Conservation (phyloP, 2,797 vertebrate species). For the Poeciliopsis infans region DNA sequence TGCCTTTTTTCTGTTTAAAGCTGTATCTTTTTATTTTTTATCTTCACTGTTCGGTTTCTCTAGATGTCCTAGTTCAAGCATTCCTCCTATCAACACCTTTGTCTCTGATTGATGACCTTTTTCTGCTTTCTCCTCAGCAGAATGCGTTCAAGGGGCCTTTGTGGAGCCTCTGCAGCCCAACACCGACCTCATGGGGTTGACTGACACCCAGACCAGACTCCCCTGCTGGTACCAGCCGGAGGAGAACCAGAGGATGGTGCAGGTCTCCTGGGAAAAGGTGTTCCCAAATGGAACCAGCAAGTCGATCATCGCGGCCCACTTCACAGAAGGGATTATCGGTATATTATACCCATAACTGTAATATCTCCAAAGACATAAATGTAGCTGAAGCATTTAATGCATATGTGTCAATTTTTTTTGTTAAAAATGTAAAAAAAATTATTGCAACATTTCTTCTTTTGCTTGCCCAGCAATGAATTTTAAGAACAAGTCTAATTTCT, state of each 20-base stretch:
- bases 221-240: slow-evolving; percentile 83
- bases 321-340: slow-evolving; percentile 51
- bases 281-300: slow-evolving; percentile 76
- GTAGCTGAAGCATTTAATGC: background rate
- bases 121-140: slow-evolving; percentile 42
- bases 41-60: background rate
- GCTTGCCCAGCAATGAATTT: background rate
- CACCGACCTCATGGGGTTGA: slow-evolving; percentile 51
- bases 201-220: slow-evolving; percentile 74
- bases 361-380: background rate
- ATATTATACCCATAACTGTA: background rate
- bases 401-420: background rate
- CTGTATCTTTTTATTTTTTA: too few species aligned
- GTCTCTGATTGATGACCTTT: background rate
- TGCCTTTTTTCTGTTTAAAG: too few species aligned
- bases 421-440: background rate
- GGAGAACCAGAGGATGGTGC: slow-evolving; percentile 64
- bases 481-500: background rate
- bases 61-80: background rate
- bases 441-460: background rate
- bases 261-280: slow-evolving; percentile 80
- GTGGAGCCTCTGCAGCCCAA: slow-evolving; percentile 63
- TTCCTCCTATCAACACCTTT: background rate
- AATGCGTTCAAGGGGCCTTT: slow-evolving; percentile 43
- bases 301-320: slow-evolving; percentile 79